phyloP scores from a whole-genome alignment of 1,140 invertebrate species.

The Drosophila albomicans region DNA sequence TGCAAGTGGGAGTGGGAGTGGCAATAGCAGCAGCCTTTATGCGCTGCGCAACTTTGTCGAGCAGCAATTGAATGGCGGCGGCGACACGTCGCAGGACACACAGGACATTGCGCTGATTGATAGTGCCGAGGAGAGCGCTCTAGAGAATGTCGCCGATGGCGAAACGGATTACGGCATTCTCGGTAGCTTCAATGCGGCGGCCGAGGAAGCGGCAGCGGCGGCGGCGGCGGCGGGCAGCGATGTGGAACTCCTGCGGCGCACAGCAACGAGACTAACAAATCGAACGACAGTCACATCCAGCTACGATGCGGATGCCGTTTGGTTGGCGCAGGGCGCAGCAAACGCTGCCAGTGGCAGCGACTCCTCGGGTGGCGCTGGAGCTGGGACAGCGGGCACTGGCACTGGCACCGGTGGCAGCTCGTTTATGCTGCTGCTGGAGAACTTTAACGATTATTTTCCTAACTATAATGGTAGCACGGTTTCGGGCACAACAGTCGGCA shows the following conservation, averaged over 20 bases:
- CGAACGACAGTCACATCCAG: conserved; percentile 26
- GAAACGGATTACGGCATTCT: conserved; percentile 74
- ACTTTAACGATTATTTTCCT: conserved; percentile 88
- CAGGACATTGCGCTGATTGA: conserved; percentile 77
- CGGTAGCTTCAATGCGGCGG: conserved; percentile 59
- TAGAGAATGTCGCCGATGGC: conserved; percentile 64
- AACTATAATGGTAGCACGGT: conserved; percentile 82
- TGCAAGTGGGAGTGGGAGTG: background rate
- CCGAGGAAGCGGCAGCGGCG: conserved; percentile 17
- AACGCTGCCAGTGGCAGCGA: conserved; percentile 7
- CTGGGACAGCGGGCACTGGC: background rate
- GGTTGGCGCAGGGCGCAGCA: conserved; percentile 33
- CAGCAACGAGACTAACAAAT: conserved; percentile 52
- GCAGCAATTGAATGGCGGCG: conserved; percentile 59
- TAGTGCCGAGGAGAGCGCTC: conserved; percentile 76
- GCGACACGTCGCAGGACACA: conserved; percentile 42
- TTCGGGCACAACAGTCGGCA: conserved; percentile 58
- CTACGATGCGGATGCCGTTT: conserved; percentile 40
- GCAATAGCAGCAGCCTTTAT: conserved; percentile 37
- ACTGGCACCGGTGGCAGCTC: conserved; percentile 79
- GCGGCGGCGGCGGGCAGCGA: background rate
- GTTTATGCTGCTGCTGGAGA: conserved; percentile 87
- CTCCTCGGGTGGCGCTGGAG: background rate
- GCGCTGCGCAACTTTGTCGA: conserved; percentile 68
- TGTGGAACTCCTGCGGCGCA: conserved; percentile 57